Evolutionary conservation across 2,888 invertebrate species (phyloP), one percentile per base, ranked within the genome.

Genomic region (Agrochola lota): DNA sequence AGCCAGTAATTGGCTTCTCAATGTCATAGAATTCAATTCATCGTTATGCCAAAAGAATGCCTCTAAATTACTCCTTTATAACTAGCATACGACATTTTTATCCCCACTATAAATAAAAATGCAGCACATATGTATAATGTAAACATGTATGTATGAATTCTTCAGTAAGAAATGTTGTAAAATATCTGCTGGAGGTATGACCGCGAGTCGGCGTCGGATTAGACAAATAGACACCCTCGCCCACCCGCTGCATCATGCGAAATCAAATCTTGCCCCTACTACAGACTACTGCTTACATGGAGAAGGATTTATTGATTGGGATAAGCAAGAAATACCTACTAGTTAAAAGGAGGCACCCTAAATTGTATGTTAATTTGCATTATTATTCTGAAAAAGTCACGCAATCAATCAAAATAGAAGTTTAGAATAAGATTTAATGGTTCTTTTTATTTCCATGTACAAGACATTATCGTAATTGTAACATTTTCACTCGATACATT

Each of bases 261-360:
- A 87, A 87, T 87, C 89, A 88, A 88, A 88, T 88, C 71, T 85
- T 64, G 69, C 74, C 77, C 81, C 80, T 88, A 87, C 87, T 17
- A 88, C 35, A 35, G 35, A 35, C 9, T 17, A 52, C 59, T 43
- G 2, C 17, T 11, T 46, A 4, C 40, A 2, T 7, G n/a, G 17
- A n/a, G 23, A 11, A 52, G 12, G 1, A 26, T 9, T 20, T 26
- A 11, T 15, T 15, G 20, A 35, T 40, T 23, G 26, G 35, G 49
- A 9, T 40, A 40, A 20, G 15, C 15, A 8, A 23, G 26, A 23
- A 15, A 17, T 49, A 49, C 6, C 49, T 49, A 49, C 17, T 6
- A 40, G 40, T 9, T 40, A 40, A 40, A 9, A 40, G 40, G 40
- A 40, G 0, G 40, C 40, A 9, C 40, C 40, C 8, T 9, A 40